These are phyloP conservation scores for Tapera naevia DNA, from an alignment of 2,797 vertebrate genomes.

Conservation along the genomic window DNA sequence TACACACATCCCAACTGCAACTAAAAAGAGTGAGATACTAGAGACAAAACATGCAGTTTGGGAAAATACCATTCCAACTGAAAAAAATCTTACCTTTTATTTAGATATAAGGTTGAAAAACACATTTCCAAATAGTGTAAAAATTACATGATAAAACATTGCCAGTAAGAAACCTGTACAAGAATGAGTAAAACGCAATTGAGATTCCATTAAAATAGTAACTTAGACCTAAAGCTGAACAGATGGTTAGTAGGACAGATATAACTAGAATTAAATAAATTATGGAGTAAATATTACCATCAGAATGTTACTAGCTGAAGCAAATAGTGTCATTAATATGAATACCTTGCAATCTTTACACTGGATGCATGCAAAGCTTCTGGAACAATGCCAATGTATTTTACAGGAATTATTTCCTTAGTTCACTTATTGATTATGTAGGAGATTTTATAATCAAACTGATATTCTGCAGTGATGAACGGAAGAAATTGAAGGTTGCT, in stretches of 20 bases:
- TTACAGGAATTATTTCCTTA: background rate
- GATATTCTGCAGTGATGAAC: background rate
- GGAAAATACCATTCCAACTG: background rate
- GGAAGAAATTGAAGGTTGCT: background rate
- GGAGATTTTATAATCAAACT: background rate
- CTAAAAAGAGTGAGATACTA: background rate
- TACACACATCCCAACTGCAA: background rate
- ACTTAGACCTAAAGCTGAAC: background rate
- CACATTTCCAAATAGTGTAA: background rate
- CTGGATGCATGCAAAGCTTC: background rate
- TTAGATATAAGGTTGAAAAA: background rate
- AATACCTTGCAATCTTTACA: background rate
- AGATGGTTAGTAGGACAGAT: background rate
- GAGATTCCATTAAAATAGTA: background rate
- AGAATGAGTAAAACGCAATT: background rate
- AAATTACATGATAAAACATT: background rate
- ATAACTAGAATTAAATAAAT: background rate
- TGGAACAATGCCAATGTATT: background rate
- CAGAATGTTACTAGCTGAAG: background rate
- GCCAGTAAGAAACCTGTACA: background rate
- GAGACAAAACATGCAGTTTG: background rate
- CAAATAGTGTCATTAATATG: background rate
- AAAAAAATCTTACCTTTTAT: background rate
- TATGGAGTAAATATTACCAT: background rate
- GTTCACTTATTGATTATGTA: background rate